Percentiles rank a stretch among this genome's conserved stretches.
Conservation (phyloP, 2,113 vertebrate genomes). For the Ifrita kowaldi region DNA sequence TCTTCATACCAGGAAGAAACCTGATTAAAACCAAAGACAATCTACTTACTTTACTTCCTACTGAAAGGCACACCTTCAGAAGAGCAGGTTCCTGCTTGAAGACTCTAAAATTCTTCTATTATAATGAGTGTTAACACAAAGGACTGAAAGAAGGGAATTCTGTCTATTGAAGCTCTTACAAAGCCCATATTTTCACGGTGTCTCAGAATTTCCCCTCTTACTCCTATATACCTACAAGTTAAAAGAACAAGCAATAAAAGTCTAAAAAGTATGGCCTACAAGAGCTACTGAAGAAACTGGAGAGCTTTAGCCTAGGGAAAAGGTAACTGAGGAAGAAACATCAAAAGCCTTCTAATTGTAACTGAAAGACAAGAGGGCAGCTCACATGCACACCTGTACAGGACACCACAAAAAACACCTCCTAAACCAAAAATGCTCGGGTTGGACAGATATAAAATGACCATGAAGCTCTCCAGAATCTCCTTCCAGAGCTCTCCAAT, state of each 20-base stretch:
- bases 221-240: neutral
- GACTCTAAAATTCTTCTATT: neutral
- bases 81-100: neutral
- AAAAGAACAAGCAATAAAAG: neutral
- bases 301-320: neutral
- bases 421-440: neutral
- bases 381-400: neutral
- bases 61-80: neutral
- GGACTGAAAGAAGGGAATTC: neutral
- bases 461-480: neutral
- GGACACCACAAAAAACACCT: neutral
- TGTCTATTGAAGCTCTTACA: neutral
- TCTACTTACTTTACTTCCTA: neutral
- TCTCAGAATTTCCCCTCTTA: neutral
- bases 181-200: neutral
- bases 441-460: neutral
- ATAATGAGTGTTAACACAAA: neutral
- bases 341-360: neutral
- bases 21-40: neutral
- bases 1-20: conserved; percentile 4
- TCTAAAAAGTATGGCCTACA: neutral
- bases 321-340: neutral
- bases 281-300: neutral
- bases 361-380: neutral
- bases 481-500: neutral